Percentiles rank a stretch among this genome's conserved stretches.
phyloP scores from a whole-genome alignment of 2,113 vertebrate species.

The Nansenia antarctica region DNA sequence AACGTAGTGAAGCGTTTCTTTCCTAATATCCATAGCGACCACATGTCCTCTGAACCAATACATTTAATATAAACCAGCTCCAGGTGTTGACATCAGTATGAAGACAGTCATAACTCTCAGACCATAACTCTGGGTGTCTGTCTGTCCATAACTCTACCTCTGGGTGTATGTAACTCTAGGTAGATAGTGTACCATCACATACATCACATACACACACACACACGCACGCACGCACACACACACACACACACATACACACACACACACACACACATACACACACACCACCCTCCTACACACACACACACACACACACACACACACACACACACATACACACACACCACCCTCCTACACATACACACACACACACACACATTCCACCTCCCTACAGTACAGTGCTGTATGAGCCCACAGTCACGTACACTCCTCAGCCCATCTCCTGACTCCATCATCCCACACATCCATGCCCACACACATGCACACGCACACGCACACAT shows the following conservation, averaged over 20 bases:
- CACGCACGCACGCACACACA: background rate
- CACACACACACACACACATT: too few species aligned
- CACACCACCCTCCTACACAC: too few species aligned
- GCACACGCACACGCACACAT: slow-evolving; percentile 4
- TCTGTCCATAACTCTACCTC: background rate
- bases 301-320: background rate
- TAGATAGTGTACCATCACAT: too few species aligned
- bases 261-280: background rate
- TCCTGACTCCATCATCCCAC: too few species aligned
- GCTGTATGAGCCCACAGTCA: too few species aligned
- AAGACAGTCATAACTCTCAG: background rate
- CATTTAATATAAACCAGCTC: background rate
- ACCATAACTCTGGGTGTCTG: background rate
- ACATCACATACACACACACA: slow-evolving; percentile 17
- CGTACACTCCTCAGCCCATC: too few species aligned
- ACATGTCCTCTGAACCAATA: background rate
- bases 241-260: slow-evolving; percentile 8
- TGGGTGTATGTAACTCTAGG: background rate
- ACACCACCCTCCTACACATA: too few species aligned
- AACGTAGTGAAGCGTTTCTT: too few species aligned
- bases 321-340: background rate
- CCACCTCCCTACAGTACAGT: too few species aligned
- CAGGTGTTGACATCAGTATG: background rate
- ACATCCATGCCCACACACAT: background rate
- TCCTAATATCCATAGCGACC: too few species aligned